phyloP scores from a whole-genome alignment of 2,113 vertebrate species.

The Corythaeola cristata region DNA sequence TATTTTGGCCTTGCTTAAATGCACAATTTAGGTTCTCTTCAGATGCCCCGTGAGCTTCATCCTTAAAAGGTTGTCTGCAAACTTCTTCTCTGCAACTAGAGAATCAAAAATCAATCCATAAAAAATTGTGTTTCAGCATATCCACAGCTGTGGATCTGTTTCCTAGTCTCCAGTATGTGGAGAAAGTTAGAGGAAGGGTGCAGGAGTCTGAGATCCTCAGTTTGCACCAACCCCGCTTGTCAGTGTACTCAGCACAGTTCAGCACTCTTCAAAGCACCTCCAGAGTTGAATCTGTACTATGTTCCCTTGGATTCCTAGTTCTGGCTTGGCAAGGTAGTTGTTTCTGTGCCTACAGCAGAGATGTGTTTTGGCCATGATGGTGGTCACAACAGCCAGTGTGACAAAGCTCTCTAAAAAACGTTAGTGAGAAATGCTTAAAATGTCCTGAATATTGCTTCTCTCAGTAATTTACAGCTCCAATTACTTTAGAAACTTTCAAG shows the following conservation, averaged over 20 bases:
- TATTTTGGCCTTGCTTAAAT: not conserved
- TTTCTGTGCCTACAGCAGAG: not conserved
- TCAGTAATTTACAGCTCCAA: not conserved
- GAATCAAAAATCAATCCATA: not conserved
- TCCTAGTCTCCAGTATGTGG: not conserved
- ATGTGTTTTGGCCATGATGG: not conserved
- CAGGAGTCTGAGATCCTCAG: not conserved
- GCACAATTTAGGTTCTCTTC: not conserved
- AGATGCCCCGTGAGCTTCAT: not conserved
- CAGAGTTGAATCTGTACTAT: not conserved
- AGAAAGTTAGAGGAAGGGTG: not conserved
- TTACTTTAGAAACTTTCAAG: not conserved
- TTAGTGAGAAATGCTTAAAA: not conserved
- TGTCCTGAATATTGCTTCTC: not conserved
- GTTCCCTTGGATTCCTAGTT: not conserved
- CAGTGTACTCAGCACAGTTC: accelerated
- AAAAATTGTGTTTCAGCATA: not conserved
- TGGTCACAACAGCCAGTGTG: not conserved
- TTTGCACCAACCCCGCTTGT: not conserved
- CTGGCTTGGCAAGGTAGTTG: not conserved
- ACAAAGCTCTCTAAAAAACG: not conserved
- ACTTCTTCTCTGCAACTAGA: not conserved
- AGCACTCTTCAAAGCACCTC: not conserved
- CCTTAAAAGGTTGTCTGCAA: not conserved
- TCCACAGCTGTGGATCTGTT: not conserved